These are phyloP conservation scores for Halichondria panicea DNA, from an alignment of 37 sponge, comb jelly and placozoan species.

Conservation along the genomic window DNA sequence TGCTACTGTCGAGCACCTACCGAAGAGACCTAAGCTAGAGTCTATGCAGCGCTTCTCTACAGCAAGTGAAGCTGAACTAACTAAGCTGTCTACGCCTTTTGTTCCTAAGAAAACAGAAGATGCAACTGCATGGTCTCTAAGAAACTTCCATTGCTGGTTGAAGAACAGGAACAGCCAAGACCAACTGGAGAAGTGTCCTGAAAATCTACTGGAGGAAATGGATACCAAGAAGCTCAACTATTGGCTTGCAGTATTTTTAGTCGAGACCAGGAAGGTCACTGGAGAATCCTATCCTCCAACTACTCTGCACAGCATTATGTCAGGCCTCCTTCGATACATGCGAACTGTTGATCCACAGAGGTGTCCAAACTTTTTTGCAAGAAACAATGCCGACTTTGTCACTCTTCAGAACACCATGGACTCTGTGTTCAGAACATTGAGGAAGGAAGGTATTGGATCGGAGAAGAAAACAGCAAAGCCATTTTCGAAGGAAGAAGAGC, in stretches of 20 bases:
- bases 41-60: too few relatives aligned
- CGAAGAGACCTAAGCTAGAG: too few relatives aligned
- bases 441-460: neutral
- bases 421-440: neutral
- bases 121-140: slow-evolving; percentile 1
- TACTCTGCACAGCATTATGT: neutral
- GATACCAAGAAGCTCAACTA: neutral
- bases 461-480: neutral
- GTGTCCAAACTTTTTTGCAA: neutral
- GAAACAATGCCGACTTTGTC: neutral
- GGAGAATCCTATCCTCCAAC: slow-evolving; percentile 20
- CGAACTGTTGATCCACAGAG: neutral
- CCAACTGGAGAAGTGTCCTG: slow-evolving; percentile 4
- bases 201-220: neutral
- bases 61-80: neutral
- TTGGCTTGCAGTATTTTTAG: slow-evolving; percentile 4
- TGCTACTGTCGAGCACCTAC: too few relatives aligned
- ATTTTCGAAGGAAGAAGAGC: slow-evolving; percentile 13
- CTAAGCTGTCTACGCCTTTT: neutral
- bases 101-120: slow-evolving; percentile 8
- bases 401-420: slow-evolving; percentile 4
- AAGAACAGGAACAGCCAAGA: neutral
- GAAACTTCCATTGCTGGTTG: slow-evolving; percentile 8
- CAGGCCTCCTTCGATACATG: slow-evolving; percentile 29
- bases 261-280: slow-evolving; percentile 8